Percentiles rank a stretch among this genome's conserved stretches.
Evolutionary conservation across 1,140 invertebrate genomes (phyloP).

Genomic region (Ganaspis sp.): DNA sequence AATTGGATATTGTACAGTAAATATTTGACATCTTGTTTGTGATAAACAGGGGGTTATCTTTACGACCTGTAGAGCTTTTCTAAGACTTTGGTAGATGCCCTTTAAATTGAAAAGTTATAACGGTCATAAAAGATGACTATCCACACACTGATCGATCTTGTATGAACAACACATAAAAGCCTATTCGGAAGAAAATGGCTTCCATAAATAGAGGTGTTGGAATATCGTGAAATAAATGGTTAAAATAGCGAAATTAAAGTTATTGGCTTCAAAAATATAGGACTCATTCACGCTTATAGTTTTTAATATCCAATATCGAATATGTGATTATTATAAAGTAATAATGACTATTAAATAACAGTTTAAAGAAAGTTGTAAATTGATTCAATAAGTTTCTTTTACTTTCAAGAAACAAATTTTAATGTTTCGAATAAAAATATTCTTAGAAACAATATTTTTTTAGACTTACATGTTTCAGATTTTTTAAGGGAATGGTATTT

Average conservation of each 20-base stretch:
- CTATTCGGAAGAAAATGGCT: slow-evolving; percentile 4
- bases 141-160: slow-evolving; percentile 12
- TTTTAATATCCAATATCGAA: too few species aligned
- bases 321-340: too few species aligned
- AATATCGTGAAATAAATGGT: not conserved
- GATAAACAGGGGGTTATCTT: slow-evolving; percentile 5
- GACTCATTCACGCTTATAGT: too few species aligned
- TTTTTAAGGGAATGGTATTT: too few species aligned
- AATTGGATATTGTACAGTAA: not conserved
- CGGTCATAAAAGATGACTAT: slow-evolving; percentile 4
- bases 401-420: too few species aligned
- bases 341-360: too few species aligned
- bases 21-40: not conserved
- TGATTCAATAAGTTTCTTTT: too few species aligned
- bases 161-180: slow-evolving; percentile 10
- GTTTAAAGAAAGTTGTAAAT: too few species aligned
- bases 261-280: not conserved
- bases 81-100: slow-evolving; percentile 2
- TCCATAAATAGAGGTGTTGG: not conserved
- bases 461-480: too few species aligned
- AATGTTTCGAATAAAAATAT: too few species aligned
- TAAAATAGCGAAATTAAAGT: slow-evolving; percentile 5
- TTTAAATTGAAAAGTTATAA: slow-evolving; percentile 15
- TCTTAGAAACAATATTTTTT: too few species aligned
- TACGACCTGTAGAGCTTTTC: not conserved